Conservation (phyloP, 2,888 invertebrate species). For the Habrosyne pyritoides region DNA sequence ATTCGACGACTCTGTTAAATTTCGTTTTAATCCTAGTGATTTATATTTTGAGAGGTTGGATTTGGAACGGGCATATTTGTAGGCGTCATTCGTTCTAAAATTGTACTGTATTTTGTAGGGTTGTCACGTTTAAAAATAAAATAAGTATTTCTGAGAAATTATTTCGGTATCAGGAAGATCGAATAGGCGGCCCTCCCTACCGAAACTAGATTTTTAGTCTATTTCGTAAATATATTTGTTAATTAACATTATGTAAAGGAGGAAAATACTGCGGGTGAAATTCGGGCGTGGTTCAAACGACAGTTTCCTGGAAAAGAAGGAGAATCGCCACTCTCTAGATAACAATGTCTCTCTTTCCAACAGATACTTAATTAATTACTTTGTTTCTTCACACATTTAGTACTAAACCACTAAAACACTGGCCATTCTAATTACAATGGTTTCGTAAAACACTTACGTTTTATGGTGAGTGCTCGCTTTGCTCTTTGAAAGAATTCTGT, state of each 20-base stretch:
- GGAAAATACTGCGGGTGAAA: too few species aligned
- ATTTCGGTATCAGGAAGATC: not conserved
- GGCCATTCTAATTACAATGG: not conserved
- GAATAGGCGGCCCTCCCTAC: not conserved
- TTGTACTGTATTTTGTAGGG: not conserved
- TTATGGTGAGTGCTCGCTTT: conserved; percentile 9
- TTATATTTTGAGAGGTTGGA: conserved; percentile 12
- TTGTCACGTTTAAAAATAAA: not conserved
- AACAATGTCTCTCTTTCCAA: not conserved
- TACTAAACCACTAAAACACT: not conserved
- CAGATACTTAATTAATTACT: not conserved
- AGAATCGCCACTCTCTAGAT: not conserved
- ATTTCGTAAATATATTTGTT: not conserved
- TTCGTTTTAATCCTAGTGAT: conserved; percentile 27
- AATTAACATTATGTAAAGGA: not conserved
- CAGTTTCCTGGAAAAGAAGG: not conserved
- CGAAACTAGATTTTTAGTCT: not conserved
- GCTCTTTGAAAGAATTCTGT: conserved; percentile 23
- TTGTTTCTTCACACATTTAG: not conserved
- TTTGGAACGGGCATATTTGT: not conserved
- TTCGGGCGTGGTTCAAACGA: too few species aligned
- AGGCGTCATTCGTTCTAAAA: not conserved
- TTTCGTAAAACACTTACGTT: not conserved
- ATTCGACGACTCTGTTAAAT: conserved; percentile 18
- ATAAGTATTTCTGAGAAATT: not conserved